phyloP scores from a whole-genome alignment of 2,113 vertebrate species.

The Bufo gargarizans region DNA sequence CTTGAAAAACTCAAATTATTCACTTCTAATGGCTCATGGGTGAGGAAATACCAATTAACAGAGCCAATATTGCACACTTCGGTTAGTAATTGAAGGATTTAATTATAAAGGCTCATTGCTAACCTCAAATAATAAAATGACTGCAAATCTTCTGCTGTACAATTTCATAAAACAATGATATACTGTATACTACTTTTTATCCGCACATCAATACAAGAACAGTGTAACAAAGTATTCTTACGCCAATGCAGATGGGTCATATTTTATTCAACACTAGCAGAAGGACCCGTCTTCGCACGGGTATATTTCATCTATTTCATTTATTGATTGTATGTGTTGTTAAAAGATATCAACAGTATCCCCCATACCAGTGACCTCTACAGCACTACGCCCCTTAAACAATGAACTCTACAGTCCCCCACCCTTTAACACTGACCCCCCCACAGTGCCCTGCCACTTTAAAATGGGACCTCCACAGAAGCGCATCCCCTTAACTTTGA shows the following conservation, averaged over 20 bases:
- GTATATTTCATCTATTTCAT: too few relatives aligned
- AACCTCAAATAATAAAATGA: slow-evolving; percentile 1
- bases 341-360: too few relatives aligned
- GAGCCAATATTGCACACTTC: background rate
- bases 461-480: too few relatives aligned
- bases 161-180: background rate
- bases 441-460: too few relatives aligned
- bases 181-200: background rate
- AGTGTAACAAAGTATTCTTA: background rate
- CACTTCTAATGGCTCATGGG: slow-evolving; percentile 4
- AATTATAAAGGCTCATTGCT: slow-evolving; percentile 27
- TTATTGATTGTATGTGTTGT: too few relatives aligned
- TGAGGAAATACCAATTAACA: slow-evolving; percentile 31
- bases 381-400: too few relatives aligned
- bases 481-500: too few relatives aligned
- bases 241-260: background rate
- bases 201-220: background rate
- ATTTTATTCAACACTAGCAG: too few relatives aligned
- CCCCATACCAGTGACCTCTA: too few relatives aligned
- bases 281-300: too few relatives aligned
- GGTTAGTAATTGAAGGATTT: slow-evolving; percentile 15
- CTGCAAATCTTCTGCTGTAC: background rate
- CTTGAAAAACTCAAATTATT: slow-evolving; percentile 27
- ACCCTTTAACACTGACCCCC: too few relatives aligned
- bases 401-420: too few relatives aligned